A percentile compares a stretch with the other conserved stretches of the same genome.
These are phyloP conservation scores for Brachyptera risi DNA, from an alignment of 2,888 invertebrate genomes.

Conservation along the genomic window DNA sequence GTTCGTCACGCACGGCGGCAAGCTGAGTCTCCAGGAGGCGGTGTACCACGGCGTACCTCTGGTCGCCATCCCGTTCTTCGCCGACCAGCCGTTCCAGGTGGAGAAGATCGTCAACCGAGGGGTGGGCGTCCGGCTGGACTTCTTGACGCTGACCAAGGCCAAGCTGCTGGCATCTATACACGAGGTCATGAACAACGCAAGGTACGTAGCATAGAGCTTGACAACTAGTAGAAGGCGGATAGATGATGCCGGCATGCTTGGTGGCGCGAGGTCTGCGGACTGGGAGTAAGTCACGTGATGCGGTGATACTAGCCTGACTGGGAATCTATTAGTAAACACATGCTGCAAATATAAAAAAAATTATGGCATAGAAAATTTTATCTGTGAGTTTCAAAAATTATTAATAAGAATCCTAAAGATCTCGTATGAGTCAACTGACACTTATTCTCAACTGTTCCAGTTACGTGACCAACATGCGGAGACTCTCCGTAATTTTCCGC, in stretches of 20 bases:
- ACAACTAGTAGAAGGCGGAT: not conserved
- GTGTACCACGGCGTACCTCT: slow-evolving; percentile 49
- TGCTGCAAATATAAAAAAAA: no score
- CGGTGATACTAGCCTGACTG: no score
- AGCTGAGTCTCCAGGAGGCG: slow-evolving; percentile 48
- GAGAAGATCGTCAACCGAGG: slow-evolving; percentile 38
- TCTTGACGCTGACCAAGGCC: slow-evolving; percentile 35
- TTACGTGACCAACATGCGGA: not conserved
- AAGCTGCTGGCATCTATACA: not conserved
- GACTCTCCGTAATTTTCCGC: not conserved
- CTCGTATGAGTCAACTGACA: not conserved
- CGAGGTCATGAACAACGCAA: not conserved
- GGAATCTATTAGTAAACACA: no score
- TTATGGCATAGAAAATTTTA: no score
- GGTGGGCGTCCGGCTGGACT: slow-evolving; percentile 39
- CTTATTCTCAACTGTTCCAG: not conserved
- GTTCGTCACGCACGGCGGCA: slow-evolving; percentile 50
- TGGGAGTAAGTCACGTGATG: no score
- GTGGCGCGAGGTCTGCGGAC: no score
- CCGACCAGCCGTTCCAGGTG: slow-evolving; percentile 45
- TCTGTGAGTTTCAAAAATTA: no score
- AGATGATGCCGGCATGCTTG: no score
- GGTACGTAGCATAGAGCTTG: not conserved
- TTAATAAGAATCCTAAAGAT: not conserved
- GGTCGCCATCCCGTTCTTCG: slow-evolving; percentile 52